Base-by-base conservation (phyloP, 2,888 invertebrate genomes). In the Corbicula japonica region DNA sequence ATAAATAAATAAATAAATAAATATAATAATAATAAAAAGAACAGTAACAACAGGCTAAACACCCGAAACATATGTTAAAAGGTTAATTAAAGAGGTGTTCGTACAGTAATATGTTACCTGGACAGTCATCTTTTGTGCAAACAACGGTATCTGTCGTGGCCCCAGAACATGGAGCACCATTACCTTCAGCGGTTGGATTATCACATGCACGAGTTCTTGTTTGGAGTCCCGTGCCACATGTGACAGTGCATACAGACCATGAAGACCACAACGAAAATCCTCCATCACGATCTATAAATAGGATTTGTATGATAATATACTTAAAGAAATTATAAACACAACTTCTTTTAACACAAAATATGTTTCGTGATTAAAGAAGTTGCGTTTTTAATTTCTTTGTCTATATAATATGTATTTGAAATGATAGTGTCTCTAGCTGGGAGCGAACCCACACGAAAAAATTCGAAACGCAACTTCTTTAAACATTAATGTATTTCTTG, bases 271-370 rank as follows among this genome's bases (percentile, higher is more conserved):
- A 56, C 10, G 76, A 41, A 46, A 71, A 81, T 1, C 74, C 81
- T 35, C 88, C 88, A 74, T 88, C 73, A 15, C 87, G 80, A 78
- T 87, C 87, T 87, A 73, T 48, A 28, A 60, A 15, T 18, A n/a
- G 2, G 18, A 2, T 26, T 2, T 2, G 15, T 52, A 3, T 52
- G 2, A 23, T 12, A 15, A n/a, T 3, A 5, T 52, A 65, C 10
- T n/a, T n/a, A n/a, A n/a, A n/a, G n/a, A n/a, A n/a, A n/a, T n/a
- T n/a, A n/a, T n/a, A n/a, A n/a, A n/a, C n/a, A n/a, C n/a, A n/a
- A n/a, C n/a, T n/a, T n/a, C n/a, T n/a, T n/a, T n/a, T n/a, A n/a
- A n/a, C n/a, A n/a, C n/a, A n/a, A n/a, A n/a, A n/a, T n/a, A n/a
- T n/a, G n/a, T n/a, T n/a, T n/a, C n/a, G n/a, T n/a, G n/a, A n/a